Evolutionary conservation across 2,113 vertebrate genomes (phyloP).

Genomic region (Chauna torquata): DNA sequence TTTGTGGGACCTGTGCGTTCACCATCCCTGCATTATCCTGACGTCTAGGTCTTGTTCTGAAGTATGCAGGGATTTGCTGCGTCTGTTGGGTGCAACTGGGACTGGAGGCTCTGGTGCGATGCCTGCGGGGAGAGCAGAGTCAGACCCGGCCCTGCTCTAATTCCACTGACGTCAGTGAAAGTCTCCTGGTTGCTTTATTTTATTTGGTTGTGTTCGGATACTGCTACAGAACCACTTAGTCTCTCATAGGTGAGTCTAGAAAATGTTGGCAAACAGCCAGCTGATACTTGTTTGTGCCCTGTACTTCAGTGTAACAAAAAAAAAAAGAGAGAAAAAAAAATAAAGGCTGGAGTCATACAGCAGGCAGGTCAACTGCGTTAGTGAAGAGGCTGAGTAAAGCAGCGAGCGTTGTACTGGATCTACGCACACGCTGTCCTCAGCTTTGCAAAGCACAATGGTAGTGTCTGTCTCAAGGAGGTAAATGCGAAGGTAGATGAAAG

Average conservation of each 20-base stretch:
- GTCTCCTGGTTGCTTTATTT: background rate
- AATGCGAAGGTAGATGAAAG: background rate
- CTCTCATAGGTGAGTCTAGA: background rate
- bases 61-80: background rate
- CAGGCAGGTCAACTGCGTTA: background rate
- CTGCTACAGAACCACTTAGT: fast-evolving
- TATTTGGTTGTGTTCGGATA: fast-evolving
- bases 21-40: fast-evolving
- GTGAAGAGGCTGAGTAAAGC: background rate
- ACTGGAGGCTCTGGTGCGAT: background rate
- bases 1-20: background rate
- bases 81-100: background rate
- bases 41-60: fast-evolving
- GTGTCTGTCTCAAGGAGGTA: background rate
- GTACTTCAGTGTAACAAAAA: background rate
- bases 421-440: background rate
- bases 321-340: background rate
- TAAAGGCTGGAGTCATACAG: background rate
- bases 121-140: background rate
- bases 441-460: background rate
- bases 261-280: background rate
- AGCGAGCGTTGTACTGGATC: fast-evolving
- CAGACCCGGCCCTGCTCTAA: background rate
- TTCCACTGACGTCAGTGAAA: background rate
- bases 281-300: background rate